A percentile compares a stretch with the other conserved stretches of the same genome.
Evolutionary conservation across 1,140 invertebrate species (phyloP).

Genomic region (Drosophila pachea): DNA sequence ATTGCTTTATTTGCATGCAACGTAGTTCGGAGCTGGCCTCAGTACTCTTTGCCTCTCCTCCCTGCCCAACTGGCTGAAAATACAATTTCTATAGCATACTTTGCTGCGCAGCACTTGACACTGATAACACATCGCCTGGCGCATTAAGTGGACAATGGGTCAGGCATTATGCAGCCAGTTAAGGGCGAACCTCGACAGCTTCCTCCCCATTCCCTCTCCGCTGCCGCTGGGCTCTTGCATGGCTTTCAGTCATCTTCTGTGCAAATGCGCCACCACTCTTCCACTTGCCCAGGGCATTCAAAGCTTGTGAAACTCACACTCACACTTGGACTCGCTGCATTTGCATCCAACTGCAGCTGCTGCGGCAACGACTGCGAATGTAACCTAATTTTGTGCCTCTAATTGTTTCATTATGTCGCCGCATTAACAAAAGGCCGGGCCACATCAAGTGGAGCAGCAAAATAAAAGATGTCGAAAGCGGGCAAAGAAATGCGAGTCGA

Average conservation of each 20-base stretch:
- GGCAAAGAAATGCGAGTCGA: slow-evolving; percentile 45
- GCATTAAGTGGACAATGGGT: slow-evolving; percentile 71
- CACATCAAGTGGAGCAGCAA: slow-evolving; percentile 29
- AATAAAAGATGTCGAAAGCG: slow-evolving; percentile 43
- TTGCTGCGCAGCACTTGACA: slow-evolving; percentile 71
- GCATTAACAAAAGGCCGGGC: slow-evolving; percentile 66
- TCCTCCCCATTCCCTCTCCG: no score
- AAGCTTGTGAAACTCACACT: slow-evolving; percentile 66
- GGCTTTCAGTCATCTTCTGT: slow-evolving; percentile 25
- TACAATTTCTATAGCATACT: slow-evolving; percentile 64
- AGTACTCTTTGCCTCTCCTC: neutral
- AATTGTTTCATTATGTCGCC: slow-evolving; percentile 77
- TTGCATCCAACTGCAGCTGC: slow-evolving; percentile 47
- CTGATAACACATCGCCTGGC: slow-evolving; percentile 73
- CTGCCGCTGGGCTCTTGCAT: no score
- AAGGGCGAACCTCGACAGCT: neutral
- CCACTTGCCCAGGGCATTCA: slow-evolving; percentile 43
- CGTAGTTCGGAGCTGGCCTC: neutral
- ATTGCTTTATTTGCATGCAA: slow-evolving; percentile 3
- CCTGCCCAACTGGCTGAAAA: slow-evolving; percentile 23
- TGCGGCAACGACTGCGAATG: slow-evolving; percentile 52
- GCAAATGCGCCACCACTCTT: slow-evolving; percentile 29
- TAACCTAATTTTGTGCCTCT: slow-evolving; percentile 75
- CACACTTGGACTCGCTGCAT: slow-evolving; percentile 64
- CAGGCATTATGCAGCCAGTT: slow-evolving; percentile 55